Evolutionary conservation across 2,888 invertebrate genomes (phyloP), one percentile per base, ranked within the genome.

Genomic region (Calameuta idolon): DNA sequence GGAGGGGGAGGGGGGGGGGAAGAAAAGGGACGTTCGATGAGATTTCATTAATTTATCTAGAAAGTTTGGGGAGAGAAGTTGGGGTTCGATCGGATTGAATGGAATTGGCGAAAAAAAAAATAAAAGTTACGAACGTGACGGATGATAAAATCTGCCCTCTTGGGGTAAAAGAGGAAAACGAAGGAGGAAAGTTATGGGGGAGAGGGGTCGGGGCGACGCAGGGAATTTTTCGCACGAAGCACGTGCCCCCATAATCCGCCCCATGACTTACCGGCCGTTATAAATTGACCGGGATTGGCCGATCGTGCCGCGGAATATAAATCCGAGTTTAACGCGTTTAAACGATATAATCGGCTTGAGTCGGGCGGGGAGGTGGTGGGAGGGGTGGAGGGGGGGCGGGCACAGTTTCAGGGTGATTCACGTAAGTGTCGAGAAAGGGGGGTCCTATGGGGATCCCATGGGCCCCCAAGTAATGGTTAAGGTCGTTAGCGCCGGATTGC

Each of bases 241-340:
- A 75, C 73, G 75, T 37, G 68, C 37, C n/a, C 75, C n/a, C 75
- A 33, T 40, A 75, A 75, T 74, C 35, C 34, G 74, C n/a, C 34
- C 74, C 34, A 30, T 34, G 74, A 74, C 74, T 74, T 74, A 74
- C 34, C 12, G 71, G n/a, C 71, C 74, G 34, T 34, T 30, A 69
- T 33, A 69, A 69, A 69, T 31, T 69, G 74, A 74, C n/a, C 34
- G 74, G 34, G 23, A 33, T 30, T 31, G 35, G 34, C 69, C 33
- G 79, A 74, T 79, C 79, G 79, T 79, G 79, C 75, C 79, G 55
- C 34, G 76, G 79, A 79, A 79, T 79, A 74, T 31, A 74, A 73
- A 79, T 74, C 69, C 76, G 37, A 69, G 76, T 74, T 79, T 69
- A 37, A 33, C 23, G 35, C 30, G 76, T 37, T 73, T 31, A 40